A percentile compares a stretch with the other conserved stretches of the same genome.
These are phyloP conservation scores for Dicrostonyx torquatus DNA, from an alignment of 2,797 vertebrate genomes.

Conservation along the genomic window DNA sequence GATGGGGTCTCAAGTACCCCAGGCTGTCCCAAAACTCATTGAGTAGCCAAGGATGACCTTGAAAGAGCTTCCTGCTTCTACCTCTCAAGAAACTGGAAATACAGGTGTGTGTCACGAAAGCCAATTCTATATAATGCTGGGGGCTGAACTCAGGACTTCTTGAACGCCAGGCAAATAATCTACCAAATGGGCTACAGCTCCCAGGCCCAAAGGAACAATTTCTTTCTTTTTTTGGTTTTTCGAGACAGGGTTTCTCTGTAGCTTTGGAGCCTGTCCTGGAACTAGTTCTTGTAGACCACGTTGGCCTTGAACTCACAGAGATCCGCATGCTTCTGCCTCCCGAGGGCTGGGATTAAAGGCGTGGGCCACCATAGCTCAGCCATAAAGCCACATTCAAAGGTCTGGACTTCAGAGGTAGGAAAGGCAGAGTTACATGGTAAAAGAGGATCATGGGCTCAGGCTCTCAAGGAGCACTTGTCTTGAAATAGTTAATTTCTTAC, in stretches of 20 bases:
- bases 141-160: background rate
- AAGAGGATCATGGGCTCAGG: background rate
- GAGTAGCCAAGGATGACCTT: background rate
- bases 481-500: background rate
- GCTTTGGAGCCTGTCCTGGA: too few species aligned
- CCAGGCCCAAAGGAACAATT: background rate
- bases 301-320: too few species aligned
- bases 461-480: background rate
- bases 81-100: background rate
- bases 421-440: background rate
- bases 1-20: background rate
- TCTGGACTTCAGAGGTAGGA: background rate
- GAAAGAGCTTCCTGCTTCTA: background rate
- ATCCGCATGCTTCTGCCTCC: too few species aligned
- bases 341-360: too few species aligned
- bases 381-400: conserved; percentile 3
- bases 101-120: background rate
- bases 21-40: background rate
- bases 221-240: too few species aligned
- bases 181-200: background rate
- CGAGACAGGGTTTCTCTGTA: too few species aligned
- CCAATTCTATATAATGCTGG: background rate
- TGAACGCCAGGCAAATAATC: background rate
- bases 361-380: too few species aligned
- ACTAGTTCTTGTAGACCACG: too few species aligned